phyloP scores from a whole-genome alignment of 2,113 vertebrate genomes.

The Chunga burmeisteri region DNA sequence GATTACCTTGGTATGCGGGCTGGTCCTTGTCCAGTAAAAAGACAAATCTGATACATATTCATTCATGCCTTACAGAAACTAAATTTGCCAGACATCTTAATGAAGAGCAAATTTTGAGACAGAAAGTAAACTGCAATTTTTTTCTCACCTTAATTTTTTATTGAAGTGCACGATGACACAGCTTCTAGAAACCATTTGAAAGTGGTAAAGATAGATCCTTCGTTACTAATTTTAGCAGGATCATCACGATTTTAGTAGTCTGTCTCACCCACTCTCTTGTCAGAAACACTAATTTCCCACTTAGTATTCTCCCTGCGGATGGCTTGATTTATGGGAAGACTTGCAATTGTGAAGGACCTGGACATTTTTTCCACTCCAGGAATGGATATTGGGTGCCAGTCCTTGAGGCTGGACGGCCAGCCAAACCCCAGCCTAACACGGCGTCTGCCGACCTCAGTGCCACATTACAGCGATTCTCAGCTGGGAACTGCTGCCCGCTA shows the following conservation, averaged over 20 bases:
- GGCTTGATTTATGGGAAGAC: constrained; percentile 35
- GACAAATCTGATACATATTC: not conserved
- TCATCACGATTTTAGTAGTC: constrained; percentile 48
- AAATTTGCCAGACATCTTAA: constrained; percentile 45
- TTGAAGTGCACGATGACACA: not conserved
- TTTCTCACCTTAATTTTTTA: constrained; percentile 45
- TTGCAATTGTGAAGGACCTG: constrained; percentile 26
- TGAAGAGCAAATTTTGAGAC: constrained; percentile 35
- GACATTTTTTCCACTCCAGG: not conserved
- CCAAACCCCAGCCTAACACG: not conserved
- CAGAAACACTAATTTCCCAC: constrained; percentile 50
- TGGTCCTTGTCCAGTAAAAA: not conserved
- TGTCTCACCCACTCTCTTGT: constrained; percentile 31
- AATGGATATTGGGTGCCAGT: not conserved
- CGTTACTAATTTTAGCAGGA: constrained; percentile 58
- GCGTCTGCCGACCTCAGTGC: not conserved
- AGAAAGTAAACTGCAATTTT: constrained; percentile 37
- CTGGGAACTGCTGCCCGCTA: not conserved
- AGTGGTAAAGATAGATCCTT: constrained; percentile 35
- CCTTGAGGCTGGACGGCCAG: not conserved
- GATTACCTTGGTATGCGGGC: not conserved
- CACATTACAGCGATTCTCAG: not conserved
- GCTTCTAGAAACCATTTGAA: constrained; percentile 53
- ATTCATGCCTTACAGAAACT: constrained; percentile 16
- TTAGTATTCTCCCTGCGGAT: constrained; percentile 28